Evolutionary conservation across 2,888 invertebrate genomes (phyloP).

Genomic region (Mythimna lalbum): DNA sequence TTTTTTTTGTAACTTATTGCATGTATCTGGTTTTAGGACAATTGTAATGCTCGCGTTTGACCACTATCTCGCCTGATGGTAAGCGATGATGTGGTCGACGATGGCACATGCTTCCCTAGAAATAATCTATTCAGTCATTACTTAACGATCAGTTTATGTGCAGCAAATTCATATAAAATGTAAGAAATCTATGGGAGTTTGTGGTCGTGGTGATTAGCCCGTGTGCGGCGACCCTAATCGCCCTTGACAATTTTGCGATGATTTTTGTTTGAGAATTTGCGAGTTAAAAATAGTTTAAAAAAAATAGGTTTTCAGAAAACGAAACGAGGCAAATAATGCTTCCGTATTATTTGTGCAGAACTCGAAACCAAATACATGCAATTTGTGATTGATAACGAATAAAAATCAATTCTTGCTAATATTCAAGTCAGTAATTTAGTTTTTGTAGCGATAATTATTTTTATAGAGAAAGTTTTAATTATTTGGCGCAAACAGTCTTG

Average conservation of each 20-base stretch:
- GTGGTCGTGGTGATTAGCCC: too few relatives aligned
- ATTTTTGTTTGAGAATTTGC: background rate
- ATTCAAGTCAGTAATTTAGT: slow-evolving; percentile 70
- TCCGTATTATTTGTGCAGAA: background rate
- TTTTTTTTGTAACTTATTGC: slow-evolving; percentile 37
- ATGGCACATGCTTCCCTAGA: background rate
- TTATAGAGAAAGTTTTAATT: slow-evolving; percentile 48
- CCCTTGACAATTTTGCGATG: background rate
- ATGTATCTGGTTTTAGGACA: slow-evolving; percentile 13
- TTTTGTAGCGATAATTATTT: slow-evolving; percentile 47
- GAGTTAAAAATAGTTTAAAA: background rate
- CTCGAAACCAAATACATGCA: slow-evolving; percentile 37
- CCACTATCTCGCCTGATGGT: background rate
- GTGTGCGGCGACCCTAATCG: too few relatives aligned
- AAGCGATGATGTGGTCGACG: background rate
- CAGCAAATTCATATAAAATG: too few relatives aligned
- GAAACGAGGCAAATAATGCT: too few relatives aligned
- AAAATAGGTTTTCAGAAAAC: background rate
- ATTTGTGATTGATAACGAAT: slow-evolving; percentile 37
- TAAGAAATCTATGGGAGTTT: too few relatives aligned
- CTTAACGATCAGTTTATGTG: too few relatives aligned
- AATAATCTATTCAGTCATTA: too few relatives aligned
- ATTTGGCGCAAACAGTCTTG: background rate
- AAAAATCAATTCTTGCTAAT: slow-evolving; percentile 70
- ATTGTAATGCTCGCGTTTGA: background rate